Evolutionary conservation across 92 coral and sea anemone species (phyloP), one percentile per base, ranked within the genome.

Genomic region (Anthopleura xanthogrammica): DNA sequence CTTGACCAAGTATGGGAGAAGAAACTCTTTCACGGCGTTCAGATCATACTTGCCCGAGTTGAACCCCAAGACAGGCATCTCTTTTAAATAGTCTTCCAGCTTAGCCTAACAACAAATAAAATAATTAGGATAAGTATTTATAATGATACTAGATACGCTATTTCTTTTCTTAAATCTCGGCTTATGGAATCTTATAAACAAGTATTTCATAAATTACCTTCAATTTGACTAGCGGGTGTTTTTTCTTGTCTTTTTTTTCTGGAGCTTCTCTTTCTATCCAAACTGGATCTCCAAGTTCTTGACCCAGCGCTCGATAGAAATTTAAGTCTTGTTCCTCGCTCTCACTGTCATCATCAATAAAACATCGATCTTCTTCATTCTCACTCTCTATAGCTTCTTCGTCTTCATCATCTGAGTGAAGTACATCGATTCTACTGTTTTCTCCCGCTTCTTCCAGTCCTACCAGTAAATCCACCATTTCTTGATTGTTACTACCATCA

Each of bases 11-110:
- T 23, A 54, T 19, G 86, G 86, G 2, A 81, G 36, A 3, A 68
- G 72, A 65, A 82, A 87, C 62, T 87, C 73, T 77, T 87, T 87
- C 23, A 39, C 71, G 39, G 80, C 78, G 58, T 87, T 87, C 29
- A 82, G 42, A 46, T 88, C 85, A 29, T 88, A 83, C 12, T 79
- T 83, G 2, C 91, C 82, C 23, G 39, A 62, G 75, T 83, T 83
- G 70, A 83, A 88, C 5, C 91, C 91, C 43, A 83, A 17, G 54
- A 88, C 77, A 1, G 87, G 87, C 1, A 88, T 81, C 64, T 88
- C 85, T 39, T 74, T 52, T 17, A 88, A 43, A 78, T 83, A 87
- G 0, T 76, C 82, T 9, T 76, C 80, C 23, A 81, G 78, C 56
- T 80, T 72, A 0, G 1, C 60, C 68, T 78, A 52, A 54, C 22